Percentiles rank a stretch among this genome's conserved stretches.
Conservation (phyloP, 2,113 vertebrate genomes). For the Edolisoma coerulescens region DNA sequence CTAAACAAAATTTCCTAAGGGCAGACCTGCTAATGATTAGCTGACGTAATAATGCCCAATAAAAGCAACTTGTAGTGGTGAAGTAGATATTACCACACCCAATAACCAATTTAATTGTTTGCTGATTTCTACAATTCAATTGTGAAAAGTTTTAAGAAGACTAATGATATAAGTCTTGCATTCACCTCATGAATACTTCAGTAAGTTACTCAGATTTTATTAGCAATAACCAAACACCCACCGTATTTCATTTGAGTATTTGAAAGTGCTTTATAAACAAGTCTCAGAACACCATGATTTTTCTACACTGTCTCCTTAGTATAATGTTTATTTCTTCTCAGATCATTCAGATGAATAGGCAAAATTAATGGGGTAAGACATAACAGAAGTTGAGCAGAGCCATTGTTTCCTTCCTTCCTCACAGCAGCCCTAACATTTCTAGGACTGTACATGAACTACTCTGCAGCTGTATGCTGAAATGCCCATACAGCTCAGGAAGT, state of each 20-base stretch:
- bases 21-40: constrained; percentile 60
- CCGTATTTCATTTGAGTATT: neutral
- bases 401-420: neutral
- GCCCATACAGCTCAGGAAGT: neutral
- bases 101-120: constrained; percentile 42
- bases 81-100: constrained; percentile 9
- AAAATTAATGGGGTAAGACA: neutral
- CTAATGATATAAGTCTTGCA: neutral
- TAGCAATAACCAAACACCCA: neutral
- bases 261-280: neutral
- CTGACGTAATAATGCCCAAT: constrained; percentile 26
- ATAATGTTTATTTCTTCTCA: neutral
- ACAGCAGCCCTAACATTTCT: neutral
- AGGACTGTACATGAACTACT: neutral
- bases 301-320: neutral
- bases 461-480: neutral
- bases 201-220: neutral
- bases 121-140: constrained; percentile 14
- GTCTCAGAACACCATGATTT: neutral
- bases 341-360: neutral
- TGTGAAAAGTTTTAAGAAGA: neutral
- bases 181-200: neutral
- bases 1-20: constrained; percentile 53
- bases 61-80: constrained; percentile 13
- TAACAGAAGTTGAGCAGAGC: neutral